Conservation (phyloP, 2,113 vertebrate genomes). For the Pluvialis apricaria region DNA sequence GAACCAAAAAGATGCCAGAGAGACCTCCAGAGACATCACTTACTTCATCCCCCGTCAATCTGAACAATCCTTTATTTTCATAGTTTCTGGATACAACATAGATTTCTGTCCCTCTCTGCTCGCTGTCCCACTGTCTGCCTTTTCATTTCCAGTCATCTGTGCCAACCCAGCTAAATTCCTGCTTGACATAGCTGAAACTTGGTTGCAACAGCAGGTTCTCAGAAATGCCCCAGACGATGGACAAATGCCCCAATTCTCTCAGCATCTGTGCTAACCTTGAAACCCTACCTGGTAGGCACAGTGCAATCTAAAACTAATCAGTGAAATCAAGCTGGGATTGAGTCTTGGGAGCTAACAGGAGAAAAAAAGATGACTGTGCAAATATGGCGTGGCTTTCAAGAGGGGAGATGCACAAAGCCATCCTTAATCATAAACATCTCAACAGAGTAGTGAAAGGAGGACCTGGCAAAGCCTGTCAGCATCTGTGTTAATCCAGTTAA, state of each 20-base stretch:
- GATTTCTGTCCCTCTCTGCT: background rate
- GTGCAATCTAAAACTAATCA: slow-evolving; percentile 53
- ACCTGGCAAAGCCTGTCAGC: slow-evolving; percentile 1
- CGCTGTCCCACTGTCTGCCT: background rate
- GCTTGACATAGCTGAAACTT: background rate
- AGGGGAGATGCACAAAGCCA: background rate
- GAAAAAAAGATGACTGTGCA: slow-evolving; percentile 28
- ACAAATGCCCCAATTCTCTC: slow-evolving; percentile 1
- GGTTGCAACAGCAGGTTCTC: background rate
- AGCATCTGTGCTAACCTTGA: slow-evolving; percentile 25
- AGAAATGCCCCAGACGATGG: background rate
- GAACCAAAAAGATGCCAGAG: background rate
- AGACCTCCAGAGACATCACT: background rate
- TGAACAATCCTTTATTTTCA: background rate
- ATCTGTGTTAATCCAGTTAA: slow-evolving; percentile 52
- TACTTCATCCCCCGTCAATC: background rate
- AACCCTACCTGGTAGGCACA: slow-evolving; percentile 12
- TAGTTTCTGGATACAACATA: background rate
- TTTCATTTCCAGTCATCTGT: background rate
- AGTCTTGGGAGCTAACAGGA: background rate
- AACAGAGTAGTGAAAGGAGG: background rate
- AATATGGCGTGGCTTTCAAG: background rate
- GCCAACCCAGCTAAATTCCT: background rate
- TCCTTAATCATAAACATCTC: slow-evolving; percentile 26
- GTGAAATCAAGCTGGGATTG: slow-evolving; percentile 46